A percentile compares a stretch with the other conserved stretches of the same genome.
These are phyloP conservation scores for Heliocidaris tuberculata DNA, from an alignment of 35 echinoderm and acorn worm species.

Conservation along the genomic window DNA sequence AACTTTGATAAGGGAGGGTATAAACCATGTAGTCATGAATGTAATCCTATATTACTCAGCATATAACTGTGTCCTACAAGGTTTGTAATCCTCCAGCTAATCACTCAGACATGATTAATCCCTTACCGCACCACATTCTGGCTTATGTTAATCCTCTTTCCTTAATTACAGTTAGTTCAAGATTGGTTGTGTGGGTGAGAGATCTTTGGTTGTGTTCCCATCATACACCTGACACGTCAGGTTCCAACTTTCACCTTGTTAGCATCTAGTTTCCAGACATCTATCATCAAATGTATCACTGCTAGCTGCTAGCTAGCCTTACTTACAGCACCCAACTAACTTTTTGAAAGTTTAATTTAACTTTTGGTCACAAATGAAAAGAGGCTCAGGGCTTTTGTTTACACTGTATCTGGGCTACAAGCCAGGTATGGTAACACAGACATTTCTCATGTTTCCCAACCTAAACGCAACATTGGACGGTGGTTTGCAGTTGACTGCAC, in stretches of 20 bases:
- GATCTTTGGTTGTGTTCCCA: not conserved
- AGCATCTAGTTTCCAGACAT: not conserved
- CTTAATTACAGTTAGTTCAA: constrained; percentile 10
- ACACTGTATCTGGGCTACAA: no score
- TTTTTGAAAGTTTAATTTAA: no score
- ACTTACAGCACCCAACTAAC: not conserved
- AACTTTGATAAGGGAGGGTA: not conserved
- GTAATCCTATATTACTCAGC: not conserved
- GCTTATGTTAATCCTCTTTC: not conserved
- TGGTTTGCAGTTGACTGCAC: no score
- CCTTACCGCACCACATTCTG: not conserved
- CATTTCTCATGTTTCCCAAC: no score
- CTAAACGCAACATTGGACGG: no score
- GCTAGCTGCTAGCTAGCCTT: not conserved
- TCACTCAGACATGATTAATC: not conserved
- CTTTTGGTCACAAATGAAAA: no score
- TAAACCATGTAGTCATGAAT: not conserved
- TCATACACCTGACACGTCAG: not conserved
- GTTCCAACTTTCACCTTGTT: not conserved
- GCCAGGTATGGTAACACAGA: no score
- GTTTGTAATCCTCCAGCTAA: not conserved
- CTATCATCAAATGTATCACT: not conserved
- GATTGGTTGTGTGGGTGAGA: not conserved
- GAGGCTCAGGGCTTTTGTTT: no score
- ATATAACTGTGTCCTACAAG: not conserved